A percentile compares a stretch with the other conserved stretches of the same genome.
These are phyloP conservation scores for Hippasteria phrygiana DNA, from an alignment of 53 echinoderm and acorn worm species.

Conservation along the genomic window DNA sequence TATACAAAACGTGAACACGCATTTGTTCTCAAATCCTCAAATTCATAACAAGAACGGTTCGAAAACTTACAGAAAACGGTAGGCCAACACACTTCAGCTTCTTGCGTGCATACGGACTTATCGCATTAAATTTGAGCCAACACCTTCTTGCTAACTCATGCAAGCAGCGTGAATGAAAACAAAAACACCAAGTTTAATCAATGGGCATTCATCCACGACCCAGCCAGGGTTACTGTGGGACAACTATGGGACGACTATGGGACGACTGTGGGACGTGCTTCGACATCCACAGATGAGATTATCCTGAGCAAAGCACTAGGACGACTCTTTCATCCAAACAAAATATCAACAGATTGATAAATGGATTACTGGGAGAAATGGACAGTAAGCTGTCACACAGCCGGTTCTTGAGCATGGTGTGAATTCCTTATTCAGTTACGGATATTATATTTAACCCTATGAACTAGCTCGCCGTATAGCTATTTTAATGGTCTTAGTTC, in stretches of 20 bases:
- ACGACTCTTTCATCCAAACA: conserved; percentile 20
- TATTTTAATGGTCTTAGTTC: neutral
- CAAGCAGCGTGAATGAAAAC: neutral
- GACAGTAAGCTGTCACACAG: neutral
- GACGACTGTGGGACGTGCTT: neutral
- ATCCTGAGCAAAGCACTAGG: neutral
- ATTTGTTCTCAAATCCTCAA: too few relatives aligned
- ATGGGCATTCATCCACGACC: neutral
- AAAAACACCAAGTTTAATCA: neutral
- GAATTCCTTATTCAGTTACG: conserved; percentile 16
- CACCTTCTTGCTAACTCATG: neutral
- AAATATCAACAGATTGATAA: conserved; percentile 59
- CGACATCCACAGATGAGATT: conserved; percentile 7
- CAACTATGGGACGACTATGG: too few relatives aligned
- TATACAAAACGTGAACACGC: too few relatives aligned
- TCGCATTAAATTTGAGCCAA: neutral
- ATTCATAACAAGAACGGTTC: too few relatives aligned
- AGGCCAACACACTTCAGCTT: too few relatives aligned
- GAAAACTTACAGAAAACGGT: too few relatives aligned
- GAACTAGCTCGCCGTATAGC: neutral
- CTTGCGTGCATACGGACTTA: too few relatives aligned
- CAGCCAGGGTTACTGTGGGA: too few relatives aligned
- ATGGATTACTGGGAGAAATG: conserved; percentile 16
- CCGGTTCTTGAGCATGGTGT: neutral
- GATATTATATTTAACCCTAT: neutral